Base-by-base conservation (phyloP, 1,140 invertebrate species). In the Trichonephila clavata region DNA sequence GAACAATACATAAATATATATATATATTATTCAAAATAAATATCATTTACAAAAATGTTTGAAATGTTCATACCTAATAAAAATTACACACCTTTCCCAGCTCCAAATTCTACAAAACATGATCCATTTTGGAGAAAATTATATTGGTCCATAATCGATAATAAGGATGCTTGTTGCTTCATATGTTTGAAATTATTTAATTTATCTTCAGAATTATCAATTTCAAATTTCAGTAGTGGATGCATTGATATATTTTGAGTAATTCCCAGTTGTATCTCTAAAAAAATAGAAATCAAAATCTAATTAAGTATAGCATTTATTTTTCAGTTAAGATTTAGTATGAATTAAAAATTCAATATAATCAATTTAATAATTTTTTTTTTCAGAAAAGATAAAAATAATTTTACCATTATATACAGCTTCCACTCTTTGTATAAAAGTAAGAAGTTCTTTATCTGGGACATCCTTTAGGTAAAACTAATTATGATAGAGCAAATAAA, bases 21-120 rank as follows among this genome's bases (percentile, higher is more conserved):
- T n/a, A 43, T 43, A 68, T 93, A 89, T 93, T 60, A 50, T 89
- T 65, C 21, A 65, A 21, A 65, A n/a, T 13, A 65, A 13, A 14
- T 24, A n/a, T 27, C 1, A 8, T 68, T 68, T 68, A 18, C 3
- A 13, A 24, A 68, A 14, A 27, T 68, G 8, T 6, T n/a, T n/a
- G 63, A n/a, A 8, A n/a, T 1, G 7, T 68, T 68, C 2, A 10
- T 50, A 50, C 43, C 43, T 50, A 50, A 77, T 18, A 77, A 3
- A 77, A 77, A 32, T 32, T 61, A 59, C 13, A 27, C 87, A 97
- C 98, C 98, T 97, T 97, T 98, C n/a, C 98, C 98, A 43, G 98
- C 98, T 14, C 98, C 98, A 95, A 98, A 97, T 95, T 99, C 98
- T 88, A 98, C 97, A 95, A 97, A 98, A 95, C 97, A 97, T 0